Evolutionary conservation across 2,888 invertebrate species (phyloP), one percentile per base, ranked within the genome.

Genomic region (Cantharis rustica): DNA sequence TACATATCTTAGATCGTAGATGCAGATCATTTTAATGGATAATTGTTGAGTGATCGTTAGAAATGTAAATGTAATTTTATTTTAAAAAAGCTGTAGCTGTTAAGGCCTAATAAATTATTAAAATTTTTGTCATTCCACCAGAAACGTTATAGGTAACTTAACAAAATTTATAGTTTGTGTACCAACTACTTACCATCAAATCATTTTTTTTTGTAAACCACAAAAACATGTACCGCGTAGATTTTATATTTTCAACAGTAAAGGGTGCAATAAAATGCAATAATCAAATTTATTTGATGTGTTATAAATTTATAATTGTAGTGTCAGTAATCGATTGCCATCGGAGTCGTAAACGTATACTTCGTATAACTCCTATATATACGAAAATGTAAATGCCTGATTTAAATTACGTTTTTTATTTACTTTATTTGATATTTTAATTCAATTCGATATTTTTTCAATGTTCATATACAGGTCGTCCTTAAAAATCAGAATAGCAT

Each of bases 1-100:
- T 86, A 86, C 86, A 86, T 86, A 86, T 85, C 85, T 80, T 83
- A 83, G 80, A 16, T 66, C 61, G 75, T 73, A 73, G 70, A 66
- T 27, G 62, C 5, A 72, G 66, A 31, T 73, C 72, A 73, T 73
- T 77, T 68, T 77, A 76, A 63, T 73, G 74, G 68, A 73, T 15
- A 76, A 73, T 73, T 71, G 61, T 71, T 71, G 63, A 74, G 77
- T 74, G 77, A 77, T 77, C 73, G 74, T 77, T 77, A 77, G 77
- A 74, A 74, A 64, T 71, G 71, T 77, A 77, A 77, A 74, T 74
- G 78, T 73, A 76, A 76, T 62, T 66, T 75, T 75, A 66, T 79
- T 68, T 75, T 76, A 80, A 64, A 75, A 80, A 80, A 78, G 47
- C 47, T 47, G 47, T 47, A 47, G 47, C 47, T 47, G 72, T 81